Evolutionary conservation across 2,113 vertebrate genomes (phyloP).

Genomic region (Sinocyclocheilus maitianheensis): DNA sequence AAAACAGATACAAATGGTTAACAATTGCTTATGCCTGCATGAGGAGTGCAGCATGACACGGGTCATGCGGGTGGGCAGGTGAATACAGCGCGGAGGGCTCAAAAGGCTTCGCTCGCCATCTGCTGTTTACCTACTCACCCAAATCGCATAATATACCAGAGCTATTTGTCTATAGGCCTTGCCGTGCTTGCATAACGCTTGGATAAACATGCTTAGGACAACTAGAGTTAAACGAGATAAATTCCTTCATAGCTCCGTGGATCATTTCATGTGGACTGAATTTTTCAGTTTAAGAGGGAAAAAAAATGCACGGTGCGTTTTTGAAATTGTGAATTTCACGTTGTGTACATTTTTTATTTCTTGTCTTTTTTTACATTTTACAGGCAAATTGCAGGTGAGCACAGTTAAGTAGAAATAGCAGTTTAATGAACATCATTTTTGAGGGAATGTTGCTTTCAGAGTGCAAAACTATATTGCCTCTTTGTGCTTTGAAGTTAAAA

Average conservation of each 20-base stretch:
- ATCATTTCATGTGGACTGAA: constrained; percentile 18
- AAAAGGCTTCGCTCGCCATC: constrained; percentile 70
- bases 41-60: constrained; percentile 62
- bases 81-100: constrained; percentile 66
- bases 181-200: constrained; percentile 45
- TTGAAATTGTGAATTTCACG: neutral
- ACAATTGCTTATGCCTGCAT: constrained; percentile 55
- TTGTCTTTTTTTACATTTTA: neutral
- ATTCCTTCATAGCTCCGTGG: neutral
- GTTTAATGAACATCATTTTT: constrained; percentile 25
- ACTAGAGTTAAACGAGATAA: constrained; percentile 45
- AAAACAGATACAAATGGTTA: constrained; percentile 69
- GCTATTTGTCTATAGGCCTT: constrained; percentile 63
- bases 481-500: constrained; percentile 53
- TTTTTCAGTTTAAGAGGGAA: neutral
- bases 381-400: neutral
- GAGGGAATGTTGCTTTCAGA: constrained; percentile 9
- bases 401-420: constrained; percentile 10
- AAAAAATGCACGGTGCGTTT: neutral
- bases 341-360: neutral
- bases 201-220: constrained; percentile 40
- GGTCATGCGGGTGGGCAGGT: constrained; percentile 76
- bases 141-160: constrained; percentile 56
- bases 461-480: constrained; percentile 23
- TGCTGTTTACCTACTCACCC: constrained; percentile 73